phyloP scores from a whole-genome alignment of 2,888 invertebrate genomes.

The Phortica okadai region DNA sequence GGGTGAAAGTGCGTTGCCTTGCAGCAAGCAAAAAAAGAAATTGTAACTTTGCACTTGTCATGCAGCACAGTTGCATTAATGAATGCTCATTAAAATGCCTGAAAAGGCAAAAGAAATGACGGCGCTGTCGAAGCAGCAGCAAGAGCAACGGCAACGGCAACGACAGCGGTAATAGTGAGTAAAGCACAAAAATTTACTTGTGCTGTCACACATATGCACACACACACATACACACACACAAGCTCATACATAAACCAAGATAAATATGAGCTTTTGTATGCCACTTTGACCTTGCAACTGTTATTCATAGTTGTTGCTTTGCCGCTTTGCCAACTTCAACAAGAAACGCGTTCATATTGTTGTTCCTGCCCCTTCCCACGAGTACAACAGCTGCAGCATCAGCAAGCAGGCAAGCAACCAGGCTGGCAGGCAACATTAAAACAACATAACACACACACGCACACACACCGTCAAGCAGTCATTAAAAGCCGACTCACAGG shows the following conservation, averaged over 20 bases:
- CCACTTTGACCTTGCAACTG: neutral
- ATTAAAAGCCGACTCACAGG: neutral
- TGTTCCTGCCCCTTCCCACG: no score
- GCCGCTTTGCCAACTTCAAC: neutral
- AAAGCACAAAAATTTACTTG: no score
- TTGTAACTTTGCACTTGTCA: conserved; percentile 1
- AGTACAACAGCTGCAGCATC: no score
- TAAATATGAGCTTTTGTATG: neutral
- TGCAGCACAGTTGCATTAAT: conserved; percentile 40
- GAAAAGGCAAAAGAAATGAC: conserved; percentile 10
- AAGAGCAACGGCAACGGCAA: neutral
- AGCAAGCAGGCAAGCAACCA: no score
- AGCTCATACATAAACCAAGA: neutral
- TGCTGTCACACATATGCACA: neutral
- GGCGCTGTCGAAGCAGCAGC: neutral
- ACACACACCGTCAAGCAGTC: neutral
- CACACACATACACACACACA: neutral
- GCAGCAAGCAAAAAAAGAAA: neutral
- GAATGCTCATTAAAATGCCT: conserved; percentile 62
- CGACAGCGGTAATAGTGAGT: neutral
- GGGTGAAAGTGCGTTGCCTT: neutral
- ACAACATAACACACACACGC: neutral
- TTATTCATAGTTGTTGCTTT: neutral
- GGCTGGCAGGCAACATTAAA: no score
- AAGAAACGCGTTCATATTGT: no score